A percentile compares a stretch with the other conserved stretches of the same genome.
These are phyloP conservation scores for Camponotus vicinus DNA, from an alignment of 1,140 invertebrate species.

Conservation along the genomic window DNA sequence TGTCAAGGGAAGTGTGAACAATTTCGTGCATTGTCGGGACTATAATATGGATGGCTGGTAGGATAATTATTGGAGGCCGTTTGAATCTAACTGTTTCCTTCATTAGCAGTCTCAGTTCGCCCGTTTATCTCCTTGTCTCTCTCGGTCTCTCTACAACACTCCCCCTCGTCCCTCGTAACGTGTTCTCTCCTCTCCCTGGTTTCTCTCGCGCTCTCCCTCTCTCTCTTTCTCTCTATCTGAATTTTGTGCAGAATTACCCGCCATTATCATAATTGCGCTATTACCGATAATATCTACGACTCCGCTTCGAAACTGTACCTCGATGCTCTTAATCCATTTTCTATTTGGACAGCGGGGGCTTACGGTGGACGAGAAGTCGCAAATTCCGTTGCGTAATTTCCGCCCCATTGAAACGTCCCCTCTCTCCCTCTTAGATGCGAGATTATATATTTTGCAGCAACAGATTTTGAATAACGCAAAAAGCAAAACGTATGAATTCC, in stretches of 20 bases:
- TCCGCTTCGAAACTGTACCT: slow-evolving; percentile 81
- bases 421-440: slow-evolving; percentile 2
- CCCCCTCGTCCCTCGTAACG: slow-evolving; percentile 9
- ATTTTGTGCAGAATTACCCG: slow-evolving; percentile 85
- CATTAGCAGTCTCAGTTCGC: slow-evolving; percentile 86
- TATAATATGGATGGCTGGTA: slow-evolving; percentile 83
- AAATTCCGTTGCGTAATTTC: slow-evolving; percentile 78
- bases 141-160: slow-evolving; percentile 60
- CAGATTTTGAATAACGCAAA: slow-evolving; percentile 55
- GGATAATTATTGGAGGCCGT: slow-evolving; percentile 86
- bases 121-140: slow-evolving; percentile 72
- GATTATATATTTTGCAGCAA: slow-evolving; percentile 75
- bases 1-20: slow-evolving; percentile 86
- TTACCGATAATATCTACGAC: slow-evolving; percentile 86
- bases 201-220: slow-evolving; percentile 45
- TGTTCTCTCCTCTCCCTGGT: neutral
- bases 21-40: slow-evolving; percentile 85
- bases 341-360: slow-evolving; percentile 82
- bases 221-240: slow-evolving; percentile 76
- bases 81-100: slow-evolving; percentile 87
- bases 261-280: slow-evolving; percentile 86
- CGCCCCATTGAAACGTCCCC: slow-evolving; percentile 71
- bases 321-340: slow-evolving; percentile 85
- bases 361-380: slow-evolving; percentile 81
- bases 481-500: slow-evolving; percentile 34